Evolutionary conservation across 2,888 invertebrate genomes (phyloP), one percentile per base, ranked within the genome.

Genomic region (Lutraria lutraria): DNA sequence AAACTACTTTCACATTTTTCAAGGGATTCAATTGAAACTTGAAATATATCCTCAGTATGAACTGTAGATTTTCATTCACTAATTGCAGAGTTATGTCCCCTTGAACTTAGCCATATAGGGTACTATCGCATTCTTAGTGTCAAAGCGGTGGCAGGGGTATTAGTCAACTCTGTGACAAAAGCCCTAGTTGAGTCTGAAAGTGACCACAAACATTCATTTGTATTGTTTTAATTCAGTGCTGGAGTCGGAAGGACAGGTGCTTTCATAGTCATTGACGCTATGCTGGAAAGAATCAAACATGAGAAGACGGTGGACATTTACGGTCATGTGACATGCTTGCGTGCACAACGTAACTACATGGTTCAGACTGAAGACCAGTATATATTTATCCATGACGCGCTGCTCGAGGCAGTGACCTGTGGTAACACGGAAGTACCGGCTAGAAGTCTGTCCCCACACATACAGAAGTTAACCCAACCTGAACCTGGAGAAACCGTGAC

Each of bases 271-370:
- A 99, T 99, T 94, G 99, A 99, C 96, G 99, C 99, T 2, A 99
- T 99, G 99, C 97, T 99, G 93, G 99, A 99, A 95, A 97, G 99
- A 91, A 98, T 99, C 97, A 98, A 98, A 94, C 98, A 99, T 96
- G 99, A 99, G 96, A 99, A 99, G 96, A 99, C 99, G 84, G 99
- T 99, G 54, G 99, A 99, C 96, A 99, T 99, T 93, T 99, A 99
- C 96, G 99, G 99, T 15, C 99, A 99, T 97, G 99, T 99, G 63
- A 99, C 99, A 21, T 99, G 99, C 96, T 97, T 99, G 92, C 97
- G 99, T 90, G 99, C 99, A 43, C 99, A 99, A 97, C 98, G 99
- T 86, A 99, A 99, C 97, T 99, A 99, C 97, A 99, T 99, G 99
- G 99, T 99, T 53, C 97, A 97, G 94, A 99, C 99, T 25, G 99